Evolutionary conservation across 2,797 vertebrate species (phyloP).

Genomic region (Micromesistius poutassou): DNA sequence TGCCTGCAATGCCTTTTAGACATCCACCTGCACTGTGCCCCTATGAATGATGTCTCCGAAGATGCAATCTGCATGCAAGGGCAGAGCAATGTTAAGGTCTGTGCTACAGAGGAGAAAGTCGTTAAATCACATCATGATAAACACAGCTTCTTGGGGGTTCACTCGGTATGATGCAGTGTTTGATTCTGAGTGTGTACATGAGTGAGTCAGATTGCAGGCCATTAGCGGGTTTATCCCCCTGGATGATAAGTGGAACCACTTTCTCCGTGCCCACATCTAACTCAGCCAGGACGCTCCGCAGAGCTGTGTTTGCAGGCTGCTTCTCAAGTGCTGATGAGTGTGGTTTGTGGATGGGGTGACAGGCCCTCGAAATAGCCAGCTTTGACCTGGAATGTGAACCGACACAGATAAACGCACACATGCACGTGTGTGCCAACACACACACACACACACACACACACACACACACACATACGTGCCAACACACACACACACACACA

Average conservation of each 20-base stretch:
- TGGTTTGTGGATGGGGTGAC: constrained; percentile 59
- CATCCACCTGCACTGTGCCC: constrained; percentile 20
- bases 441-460: constrained; percentile 42
- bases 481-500: constrained; percentile 6
- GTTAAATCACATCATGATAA: no score
- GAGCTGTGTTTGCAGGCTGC: constrained; percentile 44
- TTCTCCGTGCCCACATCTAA: constrained; percentile 34
- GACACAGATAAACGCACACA: constrained; percentile 36
- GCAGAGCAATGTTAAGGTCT: constrained; percentile 21
- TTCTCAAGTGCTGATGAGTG: constrained; percentile 61
- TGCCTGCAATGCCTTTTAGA: constrained; percentile 19
- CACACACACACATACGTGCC: constrained; percentile 10
- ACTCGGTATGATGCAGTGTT: constrained; percentile 38
- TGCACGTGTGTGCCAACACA: constrained; percentile 12
- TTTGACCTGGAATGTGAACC: constrained; percentile 63
- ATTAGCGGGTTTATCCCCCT: constrained; percentile 36
- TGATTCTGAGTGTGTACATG: constrained; percentile 45
- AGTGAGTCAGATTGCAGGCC: constrained; percentile 39
- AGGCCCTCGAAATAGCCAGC: constrained; percentile 62
- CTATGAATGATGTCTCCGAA: constrained; percentile 22
- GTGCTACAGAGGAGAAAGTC: constrained; percentile 8
- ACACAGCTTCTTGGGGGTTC: background rate
- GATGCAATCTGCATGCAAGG: constrained; percentile 19
- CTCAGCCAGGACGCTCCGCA: constrained; percentile 40
- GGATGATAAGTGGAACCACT: constrained; percentile 50